Conservation (phyloP, 1,140 invertebrate genomes). For the Pseudomyrmex concolor region DNA sequence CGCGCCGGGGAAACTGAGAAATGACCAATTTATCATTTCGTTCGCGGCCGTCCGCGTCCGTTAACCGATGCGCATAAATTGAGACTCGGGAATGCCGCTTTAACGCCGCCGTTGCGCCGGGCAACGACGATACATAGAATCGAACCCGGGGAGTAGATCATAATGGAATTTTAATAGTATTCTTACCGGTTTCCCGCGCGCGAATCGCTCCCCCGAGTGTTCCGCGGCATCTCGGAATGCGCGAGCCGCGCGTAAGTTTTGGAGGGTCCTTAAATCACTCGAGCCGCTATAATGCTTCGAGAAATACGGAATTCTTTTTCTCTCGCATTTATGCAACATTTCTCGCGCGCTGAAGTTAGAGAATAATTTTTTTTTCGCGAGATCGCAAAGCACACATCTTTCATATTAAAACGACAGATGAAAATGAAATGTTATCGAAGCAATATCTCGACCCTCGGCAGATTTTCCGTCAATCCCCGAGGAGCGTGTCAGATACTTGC, state of each 20-base stretch:
- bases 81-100: conserved; percentile 43
- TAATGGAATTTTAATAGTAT: conserved; percentile 80
- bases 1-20: conserved; percentile 53
- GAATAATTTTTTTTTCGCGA: too few species aligned
- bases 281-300: not conserved
- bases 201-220: conserved; percentile 73
- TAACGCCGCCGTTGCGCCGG: conserved; percentile 22
- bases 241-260: conserved; percentile 56
- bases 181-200: conserved; percentile 69
- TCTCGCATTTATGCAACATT: too few species aligned
- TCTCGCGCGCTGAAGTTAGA: too few species aligned
- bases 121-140: conserved; percentile 53
- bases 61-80: conserved; percentile 73
- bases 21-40: conserved; percentile 71
- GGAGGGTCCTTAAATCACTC: not conserved
- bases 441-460: too few species aligned
- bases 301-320: not conserved
- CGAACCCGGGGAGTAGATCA: conserved; percentile 69
- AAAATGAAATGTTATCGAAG: too few species aligned
- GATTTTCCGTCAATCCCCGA: not conserved
- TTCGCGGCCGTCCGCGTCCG: conserved; percentile 53
- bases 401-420: too few species aligned
- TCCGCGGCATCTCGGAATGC: conserved; percentile 11
- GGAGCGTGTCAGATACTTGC: not conserved
- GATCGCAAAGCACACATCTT: too few species aligned